Conservation (phyloP, 2,888 invertebrate species). For the Pycnomerus fuliginosus region DNA sequence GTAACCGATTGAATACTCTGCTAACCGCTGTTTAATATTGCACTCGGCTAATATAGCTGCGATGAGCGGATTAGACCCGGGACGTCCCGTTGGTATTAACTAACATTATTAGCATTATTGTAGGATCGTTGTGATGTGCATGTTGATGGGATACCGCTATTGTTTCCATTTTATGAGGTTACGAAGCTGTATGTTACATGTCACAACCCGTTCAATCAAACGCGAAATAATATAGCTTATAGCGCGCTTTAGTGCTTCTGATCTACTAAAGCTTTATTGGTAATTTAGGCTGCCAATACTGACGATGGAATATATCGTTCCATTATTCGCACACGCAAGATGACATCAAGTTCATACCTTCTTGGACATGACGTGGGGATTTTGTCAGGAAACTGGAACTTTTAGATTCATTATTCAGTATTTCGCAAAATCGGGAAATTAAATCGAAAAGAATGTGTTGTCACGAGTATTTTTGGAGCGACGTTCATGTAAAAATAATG, state of each 20-base stretch:
- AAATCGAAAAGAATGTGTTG: too few relatives aligned
- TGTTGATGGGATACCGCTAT: slow-evolving; percentile 25
- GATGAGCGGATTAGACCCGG: slow-evolving; percentile 38
- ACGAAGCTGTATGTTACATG: slow-evolving; percentile 12
- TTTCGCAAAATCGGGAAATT: too few relatives aligned
- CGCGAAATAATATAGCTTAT: too few relatives aligned
- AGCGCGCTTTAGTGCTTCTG: too few relatives aligned
- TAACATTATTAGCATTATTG: slow-evolving; percentile 44
- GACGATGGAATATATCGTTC: too few relatives aligned
- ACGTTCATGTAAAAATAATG: slow-evolving; percentile 8
- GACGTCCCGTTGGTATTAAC: slow-evolving; percentile 41
- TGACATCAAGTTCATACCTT: too few relatives aligned
- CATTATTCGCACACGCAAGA: too few relatives aligned
- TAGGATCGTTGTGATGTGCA: slow-evolving; percentile 32
- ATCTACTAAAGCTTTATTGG: too few relatives aligned
- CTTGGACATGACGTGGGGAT: too few relatives aligned
- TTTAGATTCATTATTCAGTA: too few relatives aligned
- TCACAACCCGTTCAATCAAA: slow-evolving; percentile 28
- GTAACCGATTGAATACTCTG: slow-evolving; percentile 39
- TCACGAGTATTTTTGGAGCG: slow-evolving; percentile 5
- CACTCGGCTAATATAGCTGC: slow-evolving; percentile 38
- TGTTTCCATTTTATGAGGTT: slow-evolving; percentile 26
- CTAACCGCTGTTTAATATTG: slow-evolving; percentile 44
- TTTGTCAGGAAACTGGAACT: too few relatives aligned
- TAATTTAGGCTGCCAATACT: too few relatives aligned